A percentile compares a stretch with the other conserved stretches of the same genome.
These are phyloP conservation scores for Drosophila bunnanda DNA, from an alignment of 2,888 invertebrate species.

Conservation along the genomic window DNA sequence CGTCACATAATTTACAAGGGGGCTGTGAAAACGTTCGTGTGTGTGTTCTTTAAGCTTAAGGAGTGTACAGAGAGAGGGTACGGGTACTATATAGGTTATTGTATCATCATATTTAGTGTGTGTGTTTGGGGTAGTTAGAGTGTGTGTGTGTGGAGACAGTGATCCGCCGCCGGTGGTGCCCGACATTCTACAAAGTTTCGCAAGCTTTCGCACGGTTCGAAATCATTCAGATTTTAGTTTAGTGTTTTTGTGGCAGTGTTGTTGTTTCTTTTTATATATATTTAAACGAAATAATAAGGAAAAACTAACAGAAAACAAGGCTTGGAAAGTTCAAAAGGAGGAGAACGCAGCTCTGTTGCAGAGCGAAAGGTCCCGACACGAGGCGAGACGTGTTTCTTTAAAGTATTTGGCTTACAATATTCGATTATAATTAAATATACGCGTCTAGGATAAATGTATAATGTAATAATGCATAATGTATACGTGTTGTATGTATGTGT, in stretches of 20 bases:
- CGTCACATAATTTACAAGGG: constrained; percentile 75
- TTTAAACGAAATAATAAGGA: constrained; percentile 3
- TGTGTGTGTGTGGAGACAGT: constrained; percentile 17
- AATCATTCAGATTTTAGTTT: constrained; percentile 10
- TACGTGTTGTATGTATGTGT: constrained; percentile 55
- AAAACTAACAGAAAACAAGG: constrained; percentile 20
- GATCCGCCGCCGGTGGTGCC: constrained; percentile 15
- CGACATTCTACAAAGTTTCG: constrained; percentile 69
- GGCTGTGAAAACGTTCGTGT: constrained; percentile 59
- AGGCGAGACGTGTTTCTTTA: constrained; percentile 56
- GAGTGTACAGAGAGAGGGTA: constrained; percentile 34
- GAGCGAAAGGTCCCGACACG: constrained; percentile 10
- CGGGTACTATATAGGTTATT: constrained; percentile 35
- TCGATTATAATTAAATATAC: constrained; percentile 74
- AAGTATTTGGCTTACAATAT: constrained; percentile 76
- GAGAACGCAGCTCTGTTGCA: constrained; percentile 28
- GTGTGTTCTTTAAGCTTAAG: constrained; percentile 32
- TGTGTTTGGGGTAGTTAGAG: constrained; percentile 50
- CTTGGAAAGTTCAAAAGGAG: constrained; percentile 15
- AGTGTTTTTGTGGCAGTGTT: constrained; percentile 44
- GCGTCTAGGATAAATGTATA: constrained; percentile 50
- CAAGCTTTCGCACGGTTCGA: not conserved
- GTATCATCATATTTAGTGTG: constrained; percentile 45
- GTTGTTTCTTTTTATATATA: constrained; percentile 18
- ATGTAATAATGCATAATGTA: constrained; percentile 55